These are phyloP conservation scores for Eremobia ochroleuca DNA, from an alignment of 2,888 invertebrate genomes.

Conservation along the genomic window DNA sequence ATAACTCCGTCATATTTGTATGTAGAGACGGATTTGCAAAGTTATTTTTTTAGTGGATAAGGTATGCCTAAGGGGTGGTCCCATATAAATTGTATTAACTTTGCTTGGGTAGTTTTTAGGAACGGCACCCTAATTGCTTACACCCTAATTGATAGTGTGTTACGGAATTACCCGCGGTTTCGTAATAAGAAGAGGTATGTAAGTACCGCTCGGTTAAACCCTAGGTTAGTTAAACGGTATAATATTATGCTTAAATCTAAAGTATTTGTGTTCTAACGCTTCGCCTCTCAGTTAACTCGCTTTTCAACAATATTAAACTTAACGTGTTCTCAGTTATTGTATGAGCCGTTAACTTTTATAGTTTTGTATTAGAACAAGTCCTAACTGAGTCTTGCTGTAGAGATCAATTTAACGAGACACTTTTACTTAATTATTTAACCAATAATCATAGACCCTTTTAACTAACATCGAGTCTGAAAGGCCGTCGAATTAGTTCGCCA, in stretches of 20 bases:
- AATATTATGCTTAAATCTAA: constrained; percentile 14
- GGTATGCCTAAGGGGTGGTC: no score
- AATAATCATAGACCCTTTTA: not conserved
- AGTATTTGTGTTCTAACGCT: constrained; percentile 18
- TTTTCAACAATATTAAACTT: constrained; percentile 33
- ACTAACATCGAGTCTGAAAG: not conserved
- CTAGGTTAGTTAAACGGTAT: constrained; percentile 33
- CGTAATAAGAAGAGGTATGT: constrained; percentile 19
- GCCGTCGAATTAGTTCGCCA: not conserved
- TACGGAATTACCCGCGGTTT: no score
- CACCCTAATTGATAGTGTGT: no score
- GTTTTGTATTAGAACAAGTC: constrained; percentile 9
- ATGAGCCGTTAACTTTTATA: constrained; percentile 26
- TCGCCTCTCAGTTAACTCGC: constrained; percentile 2
- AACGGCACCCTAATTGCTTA: no score
- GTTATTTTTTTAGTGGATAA: no score
- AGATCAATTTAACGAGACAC: not conserved
- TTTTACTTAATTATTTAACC: constrained; percentile 16
- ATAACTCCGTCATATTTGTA: no score
- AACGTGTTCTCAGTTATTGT: constrained; percentile 28
- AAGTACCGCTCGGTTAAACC: constrained; percentile 22
- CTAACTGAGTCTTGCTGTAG: not conserved
- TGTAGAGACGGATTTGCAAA: no score
- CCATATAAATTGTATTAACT: no score
- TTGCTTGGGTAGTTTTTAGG: not conserved